Base-by-base conservation (phyloP, 92 coral and sea anemone species). In the Chrysogorgia sp. region DNA sequence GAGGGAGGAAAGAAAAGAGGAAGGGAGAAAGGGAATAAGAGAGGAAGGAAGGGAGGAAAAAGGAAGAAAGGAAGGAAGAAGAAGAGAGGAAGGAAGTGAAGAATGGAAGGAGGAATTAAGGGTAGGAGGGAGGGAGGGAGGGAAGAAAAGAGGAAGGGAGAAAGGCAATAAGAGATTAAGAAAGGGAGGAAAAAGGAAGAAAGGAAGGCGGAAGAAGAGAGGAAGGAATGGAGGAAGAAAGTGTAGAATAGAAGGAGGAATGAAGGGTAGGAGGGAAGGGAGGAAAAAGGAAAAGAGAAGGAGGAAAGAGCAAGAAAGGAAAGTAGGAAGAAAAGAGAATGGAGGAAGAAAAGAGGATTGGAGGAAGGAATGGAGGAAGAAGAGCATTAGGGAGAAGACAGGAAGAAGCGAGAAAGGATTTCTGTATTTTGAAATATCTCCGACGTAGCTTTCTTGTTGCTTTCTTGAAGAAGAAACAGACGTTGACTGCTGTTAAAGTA, bases 41-140 rank as follows among this genome's bases (percentile, higher is more conserved):
- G 15, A 47, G n/a, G 53, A 47, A 47, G n/a, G 53, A 47, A 47
- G n/a, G 53, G 15, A 47, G n/a, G 53, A 47, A 47, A n/a, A n/a
- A n/a, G 53, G 53, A 47, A 47, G 53, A n/a, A 47, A 47, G 53
- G 53, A 47, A 47, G 53, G 53, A 47, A 47, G 53, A n/a, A n/a
- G 53, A 47, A 47, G n/a, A n/a, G 15, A 47, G n/a, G 53, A 47
- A 47, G n/a, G 53, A 47, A 47, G n/a, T 12, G 15, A 47, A 15
- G 53, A 47, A 47, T 12, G 53, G 15, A 15, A n/a, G 53, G 15
- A 47, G n/a, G 53, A 47, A 47, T 2, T 12, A 47, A 47, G 53
- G 53, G n/a, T 7, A n/a, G 53, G n/a, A 47, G 53, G 53, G 53
- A 47, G 53, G 53, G 53, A 47, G 53, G 53, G 53, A 47, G 53